Percentiles rank a stretch among this genome's conserved stretches.
These are phyloP conservation scores for Meta bourneti DNA, from an alignment of 2,888 invertebrate species.

Conservation along the genomic window DNA sequence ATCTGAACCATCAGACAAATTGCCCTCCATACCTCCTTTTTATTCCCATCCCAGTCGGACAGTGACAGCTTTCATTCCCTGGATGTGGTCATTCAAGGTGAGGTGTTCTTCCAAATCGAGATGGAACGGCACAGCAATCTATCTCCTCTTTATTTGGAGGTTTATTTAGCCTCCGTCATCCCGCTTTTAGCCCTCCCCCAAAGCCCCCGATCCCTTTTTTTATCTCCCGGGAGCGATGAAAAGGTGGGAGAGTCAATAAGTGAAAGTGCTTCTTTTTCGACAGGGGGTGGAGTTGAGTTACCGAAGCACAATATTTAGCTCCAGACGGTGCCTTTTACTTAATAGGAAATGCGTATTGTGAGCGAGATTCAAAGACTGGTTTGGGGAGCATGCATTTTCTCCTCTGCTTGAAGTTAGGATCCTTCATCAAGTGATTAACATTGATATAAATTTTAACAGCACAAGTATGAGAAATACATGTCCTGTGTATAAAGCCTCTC, in stretches of 20 bases:
- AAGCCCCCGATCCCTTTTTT: not conserved
- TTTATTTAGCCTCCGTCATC: constrained; percentile 73
- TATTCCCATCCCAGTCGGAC: not conserved
- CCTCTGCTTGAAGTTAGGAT: no score
- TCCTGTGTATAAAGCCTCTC: no score
- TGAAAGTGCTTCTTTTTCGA: constrained; percentile 67
- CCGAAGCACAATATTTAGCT: constrained; percentile 44
- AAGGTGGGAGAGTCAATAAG: constrained; percentile 75
- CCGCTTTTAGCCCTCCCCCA: constrained; percentile 7
- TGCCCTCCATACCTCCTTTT: not conserved
- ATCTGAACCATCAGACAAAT: not conserved
- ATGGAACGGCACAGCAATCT: constrained; percentile 51
- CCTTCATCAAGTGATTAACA: no score
- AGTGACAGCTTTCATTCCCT: not conserved
- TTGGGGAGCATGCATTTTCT: not conserved
- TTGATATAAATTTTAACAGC: no score
- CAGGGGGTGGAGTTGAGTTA: constrained; percentile 55
- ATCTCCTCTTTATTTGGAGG: constrained; percentile 71
- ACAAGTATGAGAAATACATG: no score
- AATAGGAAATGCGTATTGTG: not conserved
- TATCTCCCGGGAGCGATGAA: constrained; percentile 71
- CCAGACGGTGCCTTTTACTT: constrained; percentile 2
- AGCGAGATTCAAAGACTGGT: not conserved
- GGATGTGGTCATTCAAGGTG: constrained; percentile 44
- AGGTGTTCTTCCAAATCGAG: constrained; percentile 36